Percentiles rank a stretch among this genome's conserved stretches.
Evolutionary conservation across 2,888 invertebrate species (phyloP).

Genomic region (Drosophila neonasuta): DNA sequence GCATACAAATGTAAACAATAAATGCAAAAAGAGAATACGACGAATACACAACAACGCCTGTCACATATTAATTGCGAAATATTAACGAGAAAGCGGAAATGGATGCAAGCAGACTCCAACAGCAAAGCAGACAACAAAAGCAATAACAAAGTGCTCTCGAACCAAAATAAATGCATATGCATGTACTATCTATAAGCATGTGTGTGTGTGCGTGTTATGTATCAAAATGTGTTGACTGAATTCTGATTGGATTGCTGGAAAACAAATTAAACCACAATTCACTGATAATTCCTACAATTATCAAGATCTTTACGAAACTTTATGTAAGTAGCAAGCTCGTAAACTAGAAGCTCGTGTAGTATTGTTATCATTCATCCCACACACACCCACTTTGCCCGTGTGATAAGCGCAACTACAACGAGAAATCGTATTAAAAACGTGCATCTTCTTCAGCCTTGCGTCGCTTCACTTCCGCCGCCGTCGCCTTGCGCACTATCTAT

Average conservation of each 20-base stretch:
- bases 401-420: conserved; percentile 43
- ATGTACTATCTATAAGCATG: conserved; percentile 1
- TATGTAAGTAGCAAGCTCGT: conserved; percentile 61
- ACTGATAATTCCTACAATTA: conserved; percentile 34
- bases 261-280: conserved; percentile 24
- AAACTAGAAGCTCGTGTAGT: neutral
- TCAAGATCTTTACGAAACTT: conserved; percentile 52
- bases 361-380: conserved; percentile 33
- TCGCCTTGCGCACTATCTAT: conserved; percentile 8
- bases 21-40: neutral
- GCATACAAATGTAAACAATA: conserved; percentile 29
- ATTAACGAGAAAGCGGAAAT: conserved; percentile 16
- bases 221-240: conserved; percentile 49
- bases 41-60: neutral
- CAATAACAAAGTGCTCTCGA: conserved; percentile 69
- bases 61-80: conserved; percentile 18
- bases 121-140: conserved; percentile 56
- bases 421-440: conserved; percentile 47
- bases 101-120: conserved; percentile 49
- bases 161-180: conserved; percentile 69
- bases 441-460: conserved; percentile 30
- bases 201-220: conserved; percentile 38
- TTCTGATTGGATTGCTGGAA: conserved; percentile 51
- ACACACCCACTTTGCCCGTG: conserved; percentile 47
- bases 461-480: conserved; percentile 9